Evolutionary conservation across 2,797 vertebrate species (phyloP).

Genomic region (Hippocampus kuda): DNA sequence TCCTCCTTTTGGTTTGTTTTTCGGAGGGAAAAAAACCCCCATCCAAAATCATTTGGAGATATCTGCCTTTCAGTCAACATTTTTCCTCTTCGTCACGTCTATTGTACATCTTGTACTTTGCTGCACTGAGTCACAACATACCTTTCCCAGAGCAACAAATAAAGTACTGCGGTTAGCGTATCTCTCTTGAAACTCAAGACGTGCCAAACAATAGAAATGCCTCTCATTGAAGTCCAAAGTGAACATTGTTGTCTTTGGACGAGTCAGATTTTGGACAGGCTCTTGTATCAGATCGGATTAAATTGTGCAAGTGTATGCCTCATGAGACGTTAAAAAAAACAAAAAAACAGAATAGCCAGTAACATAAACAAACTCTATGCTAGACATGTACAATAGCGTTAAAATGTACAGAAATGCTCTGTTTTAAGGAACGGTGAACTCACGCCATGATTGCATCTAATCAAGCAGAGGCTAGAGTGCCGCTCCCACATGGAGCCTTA

Average conservation of each 20-base stretch:
- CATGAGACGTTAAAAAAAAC: neutral
- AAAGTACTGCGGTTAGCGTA: neutral
- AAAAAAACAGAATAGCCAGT: neutral
- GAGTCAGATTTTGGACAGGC: neutral
- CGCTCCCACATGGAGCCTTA: conserved; percentile 46
- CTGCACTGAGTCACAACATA: neutral
- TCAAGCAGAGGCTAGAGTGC: conserved; percentile 48
- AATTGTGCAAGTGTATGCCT: neutral
- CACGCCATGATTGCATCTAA: conserved; percentile 48
- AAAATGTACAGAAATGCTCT: conserved; percentile 10
- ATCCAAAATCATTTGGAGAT: neutral
- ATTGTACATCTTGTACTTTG: neutral
- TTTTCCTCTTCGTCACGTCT: neutral
- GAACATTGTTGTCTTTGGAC: neutral
- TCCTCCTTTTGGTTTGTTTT: neutral
- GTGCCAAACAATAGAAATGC: neutral
- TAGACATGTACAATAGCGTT: neutral
- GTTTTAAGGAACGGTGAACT: conserved; percentile 27
- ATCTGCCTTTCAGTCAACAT: neutral
- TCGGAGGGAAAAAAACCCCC: too few species aligned
- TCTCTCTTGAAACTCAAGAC: neutral
- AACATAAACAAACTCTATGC: too few species aligned
- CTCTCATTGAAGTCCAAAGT: neutral
- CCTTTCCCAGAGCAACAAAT: neutral
- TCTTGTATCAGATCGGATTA: neutral